Base-by-base conservation (phyloP, 1,140 invertebrate species). In the Periplaneta americana region DNA sequence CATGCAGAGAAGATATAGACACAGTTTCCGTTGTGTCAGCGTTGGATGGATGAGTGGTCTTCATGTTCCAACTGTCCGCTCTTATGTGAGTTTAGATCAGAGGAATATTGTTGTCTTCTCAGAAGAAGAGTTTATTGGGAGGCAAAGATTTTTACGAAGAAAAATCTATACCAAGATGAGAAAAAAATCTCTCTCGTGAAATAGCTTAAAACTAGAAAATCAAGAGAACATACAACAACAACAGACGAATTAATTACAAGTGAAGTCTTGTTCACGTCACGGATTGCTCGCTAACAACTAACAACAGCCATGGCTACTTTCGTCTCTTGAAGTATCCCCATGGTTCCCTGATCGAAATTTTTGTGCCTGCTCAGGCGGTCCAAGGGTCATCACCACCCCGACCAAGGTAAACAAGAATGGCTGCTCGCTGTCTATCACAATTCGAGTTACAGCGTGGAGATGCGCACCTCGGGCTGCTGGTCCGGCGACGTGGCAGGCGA, bases 391-490 rank as follows among this genome's bases (percentile, higher is more conserved):
- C n/a, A n/a, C n/a, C n/a, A n/a, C n/a, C n/a, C n/a, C n/a, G n/a
- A n/a, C n/a, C n/a, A n/a, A n/a, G n/a, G n/a, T n/a, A n/a, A n/a
- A n/a, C n/a, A n/a, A n/a, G n/a, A n/a, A n/a, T n/a, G n/a, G n/a
- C n/a, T n/a, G n/a, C n/a, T n/a, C n/a, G n/a, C n/a, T n/a, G n/a
- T n/a, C n/a, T 66, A 66, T 66, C 48, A 66, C 48, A 66, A 66
- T 66, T 5, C 28, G 48, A 66, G 17, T 84, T 75, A 80, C 31
- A 82, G 37, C 34, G 78, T 66, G 36, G 86, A 86, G 77, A 87
- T 87, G 77, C 86, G 83, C 15, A 87, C 85, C 84, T 86, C 84
- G 11, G 84, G 82, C 77, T 85, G 85, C 77, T 85, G 81, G 34
- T 86, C 83, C 28, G 85, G 83, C n/a, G 85, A 84, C 33, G 84